Base-by-base conservation (phyloP, 1,140 invertebrate species). In the Orchesella cincta region DNA sequence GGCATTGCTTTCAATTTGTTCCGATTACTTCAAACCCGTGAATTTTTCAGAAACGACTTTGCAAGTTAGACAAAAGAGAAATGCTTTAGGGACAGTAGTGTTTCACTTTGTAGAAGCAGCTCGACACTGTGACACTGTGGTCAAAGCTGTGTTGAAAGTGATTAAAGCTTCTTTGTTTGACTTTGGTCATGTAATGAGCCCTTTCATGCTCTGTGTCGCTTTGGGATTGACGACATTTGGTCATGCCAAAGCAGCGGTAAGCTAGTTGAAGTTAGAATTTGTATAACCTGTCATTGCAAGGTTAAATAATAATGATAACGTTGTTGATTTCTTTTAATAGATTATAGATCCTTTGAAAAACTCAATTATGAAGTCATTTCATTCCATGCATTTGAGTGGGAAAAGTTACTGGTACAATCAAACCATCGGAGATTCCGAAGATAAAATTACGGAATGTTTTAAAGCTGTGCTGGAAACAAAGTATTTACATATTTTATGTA, bases 31-130 rank as follows among this genome's bases (percentile, higher is more conserved):
- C 62, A n/a, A 51, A 0, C 20, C 31, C 1, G 35, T 76, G 16
- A 46, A 73, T 28, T 73, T 73, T 18, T 2, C 12, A 14, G 36
- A 73, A 1, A 39, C n/a, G 18, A n/a, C 34, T 1, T 36, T 51
- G 23, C 14, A 39, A 39, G 71, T 46, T 5, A 3, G 28, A 16
- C 71, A 51, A 26, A 51, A 36, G 23, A 5, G 39, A 36, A 73
- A 73, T 46, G 71, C 34, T 5, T 36, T 81, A 18, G 80, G 80
- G 0, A 79, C 78, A 16, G 75, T 76, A 5, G 78, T 80, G 1
- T 81, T 64, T 26, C 67, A 79, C 35, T 79, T 81, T 31, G 39
- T 80, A 26, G 76, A 81, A 39, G 70, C 51, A 8, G 71, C 78
- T 1, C 36, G 73, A 52, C 75, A 81, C 26, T 46, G 33, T 33